Evolutionary conservation across 2,888 invertebrate genomes (phyloP), one percentile per base, ranked within the genome.

Genomic region (Caenorhabditis doughertyi): DNA sequence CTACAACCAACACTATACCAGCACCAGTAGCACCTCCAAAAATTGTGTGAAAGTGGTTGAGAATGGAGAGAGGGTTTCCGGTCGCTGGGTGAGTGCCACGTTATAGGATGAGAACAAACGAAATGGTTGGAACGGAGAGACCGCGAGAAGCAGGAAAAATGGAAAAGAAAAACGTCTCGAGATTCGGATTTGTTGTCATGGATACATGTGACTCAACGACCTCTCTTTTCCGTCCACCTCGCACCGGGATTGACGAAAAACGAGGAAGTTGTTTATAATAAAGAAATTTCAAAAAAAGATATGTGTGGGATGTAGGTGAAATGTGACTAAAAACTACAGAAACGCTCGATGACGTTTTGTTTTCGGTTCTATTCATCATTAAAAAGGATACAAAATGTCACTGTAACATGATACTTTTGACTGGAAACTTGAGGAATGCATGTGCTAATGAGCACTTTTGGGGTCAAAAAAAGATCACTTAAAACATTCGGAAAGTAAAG

Each of bases 121-220:
- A 67, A 1, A 51, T 42, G 11, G 39, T 9, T 39, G 11, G 53
- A 39, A 8, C 0, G 42, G 49, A 21, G 60, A 42, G 44, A 42
- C 32, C 21, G 23, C n/a, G 25, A 67, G 21, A 47, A 21, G 35
- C 35, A 47, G 47, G 32, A 47, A 58, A 67, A 74, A 42, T 58
- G 42, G 42, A 39, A 32, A 13, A 13, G 18, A 47, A 35, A 21
- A 23, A 16, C 39, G 23, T n/a, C 44, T 16, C 13, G 44, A 56
- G 44, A 47, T 47, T 47, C 11, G 53, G 67, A 73, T 73, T 74
- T 53, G 76, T 76, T 65, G 76, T 60, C 76, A 76, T 76, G 76
- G 76, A 68, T 39, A 68, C 35, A 58, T 51, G 35, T 60, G 51
- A 49, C 44, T 47, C n/a, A 47, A 18, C 18, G n/a, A n/a, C n/a